Conservation (phyloP, 2,113 vertebrate species). For the Chlorodrepanis virens region DNA sequence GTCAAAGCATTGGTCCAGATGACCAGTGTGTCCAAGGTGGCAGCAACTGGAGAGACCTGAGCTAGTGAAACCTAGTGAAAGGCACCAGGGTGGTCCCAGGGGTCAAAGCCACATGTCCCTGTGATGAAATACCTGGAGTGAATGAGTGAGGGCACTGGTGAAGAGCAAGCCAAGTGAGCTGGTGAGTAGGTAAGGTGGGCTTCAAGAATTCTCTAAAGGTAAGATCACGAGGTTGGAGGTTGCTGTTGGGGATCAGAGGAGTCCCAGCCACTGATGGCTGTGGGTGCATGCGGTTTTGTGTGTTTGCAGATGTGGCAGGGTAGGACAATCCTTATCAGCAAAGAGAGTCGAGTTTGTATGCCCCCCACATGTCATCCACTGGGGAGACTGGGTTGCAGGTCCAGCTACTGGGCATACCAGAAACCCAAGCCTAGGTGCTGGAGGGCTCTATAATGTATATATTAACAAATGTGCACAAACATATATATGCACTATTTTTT, state of each 20-base stretch:
- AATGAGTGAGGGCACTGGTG: neutral
- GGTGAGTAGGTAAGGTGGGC: neutral
- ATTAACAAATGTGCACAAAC: neutral
- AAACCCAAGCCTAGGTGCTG: neutral
- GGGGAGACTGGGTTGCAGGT: neutral
- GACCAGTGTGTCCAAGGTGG: neutral
- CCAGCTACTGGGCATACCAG: neutral
- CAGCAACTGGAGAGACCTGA: neutral
- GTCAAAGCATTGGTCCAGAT: neutral
- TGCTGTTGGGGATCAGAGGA: neutral
- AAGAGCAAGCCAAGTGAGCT: neutral
- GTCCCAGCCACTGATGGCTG: fast-evolving
- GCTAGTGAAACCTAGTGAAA: neutral
- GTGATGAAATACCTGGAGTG: neutral
- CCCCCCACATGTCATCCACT: neutral
- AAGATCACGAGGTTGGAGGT: fast-evolving
- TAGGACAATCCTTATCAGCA: neutral
- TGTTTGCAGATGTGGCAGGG: neutral
- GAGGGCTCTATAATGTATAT: neutral
- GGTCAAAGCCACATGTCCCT: fast-evolving
- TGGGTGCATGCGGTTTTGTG: fast-evolving
- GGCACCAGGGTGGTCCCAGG: neutral
- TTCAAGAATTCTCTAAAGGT: neutral
- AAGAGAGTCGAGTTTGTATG: neutral
- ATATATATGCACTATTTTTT: neutral